Evolutionary conservation across 2,113 vertebrate genomes (phyloP), one percentile per base, ranked within the genome.

Genomic region (Alectura lathami): DNA sequence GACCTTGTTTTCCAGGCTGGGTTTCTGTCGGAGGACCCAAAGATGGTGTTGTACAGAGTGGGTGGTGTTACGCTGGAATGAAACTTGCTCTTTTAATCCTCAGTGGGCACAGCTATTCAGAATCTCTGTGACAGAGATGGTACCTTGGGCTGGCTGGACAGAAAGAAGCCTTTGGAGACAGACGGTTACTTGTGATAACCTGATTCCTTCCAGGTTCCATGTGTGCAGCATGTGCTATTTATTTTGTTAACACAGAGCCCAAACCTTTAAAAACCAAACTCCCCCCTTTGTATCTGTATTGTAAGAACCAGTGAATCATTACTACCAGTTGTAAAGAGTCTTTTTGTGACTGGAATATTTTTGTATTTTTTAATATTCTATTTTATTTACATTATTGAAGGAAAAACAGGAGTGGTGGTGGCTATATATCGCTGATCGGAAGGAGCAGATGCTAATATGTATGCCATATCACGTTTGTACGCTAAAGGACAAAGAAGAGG

Each of bases 321-420:
- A 47, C 56, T 68, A 54, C 30, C 26, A 64, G 30, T 56, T 83
- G 13, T 1, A 47, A 87, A 76, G 6, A 32, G 11, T 82, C 1
- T 26, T 56, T 53, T 84, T 29, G 32, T 67, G 22, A 63, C 23
- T 83, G 13, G 40, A 48, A 3, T 82, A 83, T 89, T 72, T 16
- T 48, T 22, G 11, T 54, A 43, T 34, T 84, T 36, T 43, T 7
- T 79, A 24, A 56, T 72, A 42, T n/a, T 16, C n/a, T 12, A 38
- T 21, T 69, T 74, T 34, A 5, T 8, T 45, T 74, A 63, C 30
- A 81, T 53, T 32, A 36, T 73, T 79, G 79, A 86, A 98, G 98
- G 99, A 99, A 98, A 99, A 99, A 94, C 99, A 99, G 92, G 99
- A 99, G 95, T 99, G 99, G 99, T 99, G 99, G 99, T 99, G 99